Conservation (phyloP, 2,113 vertebrate genomes). For the Neofelis nebulosa region DNA sequence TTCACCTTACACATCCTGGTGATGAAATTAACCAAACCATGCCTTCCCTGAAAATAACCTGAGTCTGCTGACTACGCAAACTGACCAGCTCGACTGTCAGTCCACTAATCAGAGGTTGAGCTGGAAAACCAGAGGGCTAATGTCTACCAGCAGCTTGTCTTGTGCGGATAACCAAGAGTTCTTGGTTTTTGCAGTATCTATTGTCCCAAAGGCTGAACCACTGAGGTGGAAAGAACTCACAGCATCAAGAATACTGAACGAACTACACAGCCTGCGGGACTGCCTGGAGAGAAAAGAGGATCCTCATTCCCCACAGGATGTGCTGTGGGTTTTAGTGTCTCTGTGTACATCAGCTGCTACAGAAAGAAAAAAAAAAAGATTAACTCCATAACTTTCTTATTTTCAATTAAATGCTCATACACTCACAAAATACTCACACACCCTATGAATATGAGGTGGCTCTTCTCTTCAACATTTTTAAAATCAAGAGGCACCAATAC, state of each 20-base stretch:
- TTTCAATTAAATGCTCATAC: constrained; percentile 69
- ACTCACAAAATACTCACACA: constrained; percentile 70
- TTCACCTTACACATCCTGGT: not conserved
- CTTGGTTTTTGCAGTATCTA: constrained; percentile 21
- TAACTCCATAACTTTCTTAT: constrained; percentile 52
- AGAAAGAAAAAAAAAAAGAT: constrained; percentile 45
- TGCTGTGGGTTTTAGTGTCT: constrained; percentile 64
- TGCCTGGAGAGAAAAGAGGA: constrained; percentile 20
- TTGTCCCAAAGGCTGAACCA: constrained; percentile 3
- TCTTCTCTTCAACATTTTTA: constrained; percentile 64
- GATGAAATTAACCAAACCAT: not conserved
- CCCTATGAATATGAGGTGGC: constrained; percentile 75
- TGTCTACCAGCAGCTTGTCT: constrained; percentile 52
- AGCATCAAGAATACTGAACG: not conserved
- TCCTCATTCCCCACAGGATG: constrained; percentile 48
- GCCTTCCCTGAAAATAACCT: constrained; percentile 74
- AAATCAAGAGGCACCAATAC: constrained; percentile 80
- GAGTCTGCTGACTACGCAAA: constrained; percentile 60
- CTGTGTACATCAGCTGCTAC: constrained; percentile 53
- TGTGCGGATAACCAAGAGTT: constrained; percentile 37
- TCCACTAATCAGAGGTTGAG: constrained; percentile 45
- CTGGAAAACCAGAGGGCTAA: constrained; percentile 58
- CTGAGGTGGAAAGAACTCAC: not conserved
- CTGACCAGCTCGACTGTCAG: not conserved
- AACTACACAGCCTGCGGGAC: not conserved